These are phyloP conservation scores for Erebia ligea DNA, from an alignment of 2,888 invertebrate species.

Conservation along the genomic window DNA sequence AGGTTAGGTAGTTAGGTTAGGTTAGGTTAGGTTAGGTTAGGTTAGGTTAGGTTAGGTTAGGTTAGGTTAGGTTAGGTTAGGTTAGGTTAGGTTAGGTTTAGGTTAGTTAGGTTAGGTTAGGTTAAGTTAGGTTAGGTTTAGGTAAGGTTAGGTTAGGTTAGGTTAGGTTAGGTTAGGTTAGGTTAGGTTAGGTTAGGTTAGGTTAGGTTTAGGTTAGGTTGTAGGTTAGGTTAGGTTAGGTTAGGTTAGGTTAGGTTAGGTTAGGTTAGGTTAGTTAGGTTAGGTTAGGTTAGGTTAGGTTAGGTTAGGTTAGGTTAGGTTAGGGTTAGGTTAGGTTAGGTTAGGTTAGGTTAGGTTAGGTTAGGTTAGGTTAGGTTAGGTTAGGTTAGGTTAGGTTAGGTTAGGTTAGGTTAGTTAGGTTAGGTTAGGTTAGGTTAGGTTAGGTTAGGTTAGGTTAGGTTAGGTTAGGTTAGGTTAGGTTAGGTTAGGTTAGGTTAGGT, in stretches of 20 bases:
- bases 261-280: constrained; percentile 38
- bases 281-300: constrained; percentile 40
- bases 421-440: constrained; percentile 40
- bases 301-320: constrained; percentile 32
- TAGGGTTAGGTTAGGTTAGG: too few relatives aligned
- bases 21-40: constrained; percentile 42
- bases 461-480: constrained; percentile 37
- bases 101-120: constrained; percentile 37
- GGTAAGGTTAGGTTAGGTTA: constrained; percentile 40
- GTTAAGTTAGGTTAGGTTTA: constrained; percentile 37
- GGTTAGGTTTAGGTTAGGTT: constrained; percentile 41
- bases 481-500: constrained; percentile 37
- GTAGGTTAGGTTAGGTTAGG: too few relatives aligned
- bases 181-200: constrained; percentile 38
- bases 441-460: constrained; percentile 41
- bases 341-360: constrained; percentile 45
- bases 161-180: constrained; percentile 42
- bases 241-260: constrained; percentile 37
- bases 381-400: constrained; percentile 43
- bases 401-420: constrained; percentile 17
- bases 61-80: constrained; percentile 44
- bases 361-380: constrained; percentile 42
- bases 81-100: constrained; percentile 42
- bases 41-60: constrained; percentile 43
- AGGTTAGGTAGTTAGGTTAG: constrained; percentile 46